Percentiles rank a stretch among this genome's conserved stretches.
phyloP scores from a whole-genome alignment of 2,888 invertebrate species.

The Melanargia galathea region DNA sequence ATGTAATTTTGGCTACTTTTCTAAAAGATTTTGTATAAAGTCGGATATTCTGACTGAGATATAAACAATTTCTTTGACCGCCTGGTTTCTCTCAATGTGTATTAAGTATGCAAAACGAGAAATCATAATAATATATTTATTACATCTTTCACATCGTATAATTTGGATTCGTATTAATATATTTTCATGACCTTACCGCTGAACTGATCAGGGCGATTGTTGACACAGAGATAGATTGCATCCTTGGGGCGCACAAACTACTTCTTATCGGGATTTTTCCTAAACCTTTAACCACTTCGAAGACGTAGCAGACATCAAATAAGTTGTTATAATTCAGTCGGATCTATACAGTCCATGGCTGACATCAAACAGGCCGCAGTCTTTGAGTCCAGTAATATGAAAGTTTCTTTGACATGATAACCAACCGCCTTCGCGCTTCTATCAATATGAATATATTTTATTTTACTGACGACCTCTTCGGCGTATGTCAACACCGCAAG shows the following conservation, averaged over 20 bases:
- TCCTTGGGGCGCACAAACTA: no score
- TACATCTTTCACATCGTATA: no score
- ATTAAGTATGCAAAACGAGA: not conserved
- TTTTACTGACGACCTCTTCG: conserved; percentile 56
- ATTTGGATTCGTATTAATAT: no score
- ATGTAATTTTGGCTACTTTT: conserved; percentile 35
- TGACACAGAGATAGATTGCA: no score
- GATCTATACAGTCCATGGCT: conserved; percentile 27
- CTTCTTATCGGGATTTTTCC: no score
- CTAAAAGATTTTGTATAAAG: conserved; percentile 27
- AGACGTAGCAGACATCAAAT: no score
- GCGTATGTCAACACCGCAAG: conserved; percentile 44
- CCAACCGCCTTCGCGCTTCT: conserved; percentile 65
- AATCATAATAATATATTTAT: no score
- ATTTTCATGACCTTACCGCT: no score
- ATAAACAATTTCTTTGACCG: not conserved
- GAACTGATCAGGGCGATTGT: no score
- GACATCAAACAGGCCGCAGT: conserved; percentile 73
- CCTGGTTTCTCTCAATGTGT: not conserved
- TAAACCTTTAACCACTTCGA: no score
- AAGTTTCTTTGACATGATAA: conserved; percentile 81
- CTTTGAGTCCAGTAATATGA: conserved; percentile 76
- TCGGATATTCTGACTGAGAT: conserved; percentile 13
- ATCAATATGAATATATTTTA: conserved; percentile 73
- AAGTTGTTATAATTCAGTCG: conserved; percentile 30